Conservation (phyloP, 92 coral and sea anemone genomes). For the Epizoanthus ramosus region DNA sequence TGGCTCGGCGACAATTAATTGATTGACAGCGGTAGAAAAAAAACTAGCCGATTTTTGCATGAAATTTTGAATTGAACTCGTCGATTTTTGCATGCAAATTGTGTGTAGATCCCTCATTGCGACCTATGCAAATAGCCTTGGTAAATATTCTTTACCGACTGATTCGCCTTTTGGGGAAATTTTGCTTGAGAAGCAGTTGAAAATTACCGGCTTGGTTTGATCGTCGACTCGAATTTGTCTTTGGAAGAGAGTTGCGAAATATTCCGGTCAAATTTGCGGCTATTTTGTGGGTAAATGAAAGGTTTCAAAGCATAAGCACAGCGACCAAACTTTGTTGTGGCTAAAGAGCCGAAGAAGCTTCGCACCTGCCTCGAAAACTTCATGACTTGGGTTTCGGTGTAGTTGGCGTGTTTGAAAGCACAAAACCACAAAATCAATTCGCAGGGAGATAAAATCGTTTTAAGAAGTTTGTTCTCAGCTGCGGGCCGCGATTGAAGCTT, state of each 20-base stretch:
- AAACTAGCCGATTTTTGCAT: slow-evolving; percentile 64
- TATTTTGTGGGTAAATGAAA: not conserved
- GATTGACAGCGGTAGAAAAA: slow-evolving; percentile 77
- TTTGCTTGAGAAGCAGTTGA: slow-evolving; percentile 18
- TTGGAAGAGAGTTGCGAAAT: slow-evolving; percentile 12
- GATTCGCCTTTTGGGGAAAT: slow-evolving; percentile 54
- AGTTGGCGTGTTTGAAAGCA: slow-evolving; percentile 18
- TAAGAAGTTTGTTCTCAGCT: slow-evolving; percentile 15
- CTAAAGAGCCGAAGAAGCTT: slow-evolving; percentile 7
- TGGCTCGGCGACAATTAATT: slow-evolving; percentile 58
- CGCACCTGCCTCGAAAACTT: slow-evolving; percentile 34
- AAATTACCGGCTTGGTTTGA: slow-evolving; percentile 14
- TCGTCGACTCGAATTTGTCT: not conserved
- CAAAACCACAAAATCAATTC: slow-evolving; percentile 35
- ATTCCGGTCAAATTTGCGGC: not conserved
- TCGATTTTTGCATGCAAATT: slow-evolving; percentile 86
- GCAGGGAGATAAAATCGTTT: slow-evolving; percentile 29
- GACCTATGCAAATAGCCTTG: slow-evolving; percentile 67
- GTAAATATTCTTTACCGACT: slow-evolving; percentile 50
- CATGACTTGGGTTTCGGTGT: not conserved
- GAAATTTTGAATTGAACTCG: slow-evolving; percentile 72
- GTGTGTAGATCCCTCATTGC: slow-evolving; percentile 38
- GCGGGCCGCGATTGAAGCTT: slow-evolving; percentile 34
- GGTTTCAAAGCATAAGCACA: slow-evolving; percentile 23
- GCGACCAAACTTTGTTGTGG: not conserved